Evolutionary conservation across 2,113 vertebrate genomes (phyloP).

Genomic region (Pollimyrus isidori): DNA sequence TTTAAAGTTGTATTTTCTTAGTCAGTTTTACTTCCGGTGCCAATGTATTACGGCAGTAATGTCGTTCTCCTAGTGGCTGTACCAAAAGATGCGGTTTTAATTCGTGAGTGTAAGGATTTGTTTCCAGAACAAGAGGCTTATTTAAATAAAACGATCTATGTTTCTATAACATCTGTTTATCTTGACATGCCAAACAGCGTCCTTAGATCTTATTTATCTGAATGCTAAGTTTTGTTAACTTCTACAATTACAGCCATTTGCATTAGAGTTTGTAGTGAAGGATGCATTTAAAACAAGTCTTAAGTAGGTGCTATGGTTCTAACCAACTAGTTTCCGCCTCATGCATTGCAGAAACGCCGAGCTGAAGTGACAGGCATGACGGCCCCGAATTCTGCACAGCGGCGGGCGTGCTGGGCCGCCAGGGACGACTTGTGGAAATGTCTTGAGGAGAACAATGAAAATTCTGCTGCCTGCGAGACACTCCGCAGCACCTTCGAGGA

Average conservation of each 20-base stretch:
- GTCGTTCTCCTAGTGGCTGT: background rate
- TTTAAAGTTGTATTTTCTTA: background rate
- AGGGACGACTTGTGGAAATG: constrained; percentile 82
- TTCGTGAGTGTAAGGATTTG: background rate
- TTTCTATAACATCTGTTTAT: background rate
- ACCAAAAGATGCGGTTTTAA: background rate
- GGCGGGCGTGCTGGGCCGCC: constrained; percentile 77
- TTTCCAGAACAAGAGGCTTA: background rate
- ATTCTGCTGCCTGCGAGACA: constrained; percentile 54
- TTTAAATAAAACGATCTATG: background rate
- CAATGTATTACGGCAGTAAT: background rate
- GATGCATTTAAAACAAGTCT: background rate
- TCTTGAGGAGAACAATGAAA: constrained; percentile 64
- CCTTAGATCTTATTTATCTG: background rate
- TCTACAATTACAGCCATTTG: background rate
- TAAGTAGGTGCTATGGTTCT: background rate
- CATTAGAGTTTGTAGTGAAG: background rate
- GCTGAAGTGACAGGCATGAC: constrained; percentile 56
- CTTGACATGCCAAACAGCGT: background rate
- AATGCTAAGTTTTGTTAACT: background rate
- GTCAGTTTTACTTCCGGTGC: background rate
- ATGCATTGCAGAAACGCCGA: background rate
- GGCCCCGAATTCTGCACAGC: constrained; percentile 71
- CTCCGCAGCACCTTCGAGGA: constrained; percentile 64
- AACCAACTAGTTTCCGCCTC: background rate